These are phyloP conservation scores for Lymantria dispar DNA, from an alignment of 2,888 invertebrate genomes.

Conservation along the genomic window DNA sequence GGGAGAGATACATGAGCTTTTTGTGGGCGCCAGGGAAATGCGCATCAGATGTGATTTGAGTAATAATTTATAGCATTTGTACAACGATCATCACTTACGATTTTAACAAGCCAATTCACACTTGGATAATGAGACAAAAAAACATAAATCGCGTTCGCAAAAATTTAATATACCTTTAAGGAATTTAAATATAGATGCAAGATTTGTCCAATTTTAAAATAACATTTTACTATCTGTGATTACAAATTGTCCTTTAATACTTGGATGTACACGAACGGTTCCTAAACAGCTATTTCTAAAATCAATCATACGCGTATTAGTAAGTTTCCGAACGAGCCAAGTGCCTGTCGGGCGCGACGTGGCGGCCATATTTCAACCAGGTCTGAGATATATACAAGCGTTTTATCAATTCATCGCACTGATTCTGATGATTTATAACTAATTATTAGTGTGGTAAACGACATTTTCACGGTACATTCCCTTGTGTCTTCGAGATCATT, in stretches of 20 bases:
- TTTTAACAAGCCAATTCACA: conserved; percentile 57
- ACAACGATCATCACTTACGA: conserved; percentile 64
- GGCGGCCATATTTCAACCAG: conserved; percentile 74
- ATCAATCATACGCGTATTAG: conserved; percentile 77
- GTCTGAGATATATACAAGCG: conserved; percentile 72
- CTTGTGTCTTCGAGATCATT: conserved; percentile 63
- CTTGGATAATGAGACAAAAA: conserved; percentile 37
- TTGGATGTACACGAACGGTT: conserved; percentile 8
- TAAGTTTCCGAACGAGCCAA: conserved; percentile 70
- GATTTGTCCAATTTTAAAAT: conserved; percentile 18
- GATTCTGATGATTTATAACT: conserved; percentile 77
- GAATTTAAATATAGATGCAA: neutral
- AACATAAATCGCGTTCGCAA: conserved; percentile 25
- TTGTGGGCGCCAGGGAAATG: conserved; percentile 73
- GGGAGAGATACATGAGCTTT: conserved; percentile 77
- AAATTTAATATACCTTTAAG: conserved; percentile 1
- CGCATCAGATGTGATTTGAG: conserved; percentile 79
- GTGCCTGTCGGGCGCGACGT: conserved; percentile 67
- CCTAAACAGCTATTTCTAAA: conserved; percentile 45
- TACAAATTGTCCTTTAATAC: conserved; percentile 6
- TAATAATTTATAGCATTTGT: conserved; percentile 78
- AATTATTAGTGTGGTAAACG: conserved; percentile 78
- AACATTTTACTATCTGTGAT: conserved; percentile 11
- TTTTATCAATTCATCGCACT: conserved; percentile 81
- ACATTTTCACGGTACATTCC: conserved; percentile 75